phyloP scores from a whole-genome alignment of 2,797 vertebrate genomes.

The Micrastur ruficollis region DNA sequence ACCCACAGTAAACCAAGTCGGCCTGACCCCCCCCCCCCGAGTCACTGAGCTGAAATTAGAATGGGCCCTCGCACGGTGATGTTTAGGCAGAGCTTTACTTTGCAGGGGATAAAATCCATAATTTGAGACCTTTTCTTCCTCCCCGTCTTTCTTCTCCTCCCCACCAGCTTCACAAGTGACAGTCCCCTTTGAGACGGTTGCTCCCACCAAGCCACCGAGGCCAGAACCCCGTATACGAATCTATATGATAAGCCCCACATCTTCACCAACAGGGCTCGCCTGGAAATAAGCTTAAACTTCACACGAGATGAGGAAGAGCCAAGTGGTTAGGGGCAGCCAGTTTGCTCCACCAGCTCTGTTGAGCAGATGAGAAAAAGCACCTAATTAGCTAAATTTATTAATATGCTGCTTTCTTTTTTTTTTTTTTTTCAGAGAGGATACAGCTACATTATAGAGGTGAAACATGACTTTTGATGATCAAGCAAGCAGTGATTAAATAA shows the following conservation, averaged over 20 bases:
- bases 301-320: neutral
- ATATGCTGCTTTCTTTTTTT: slow-evolving; percentile 15
- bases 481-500: slow-evolving; percentile 77
- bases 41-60: neutral
- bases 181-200: neutral
- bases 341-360: slow-evolving; percentile 46
- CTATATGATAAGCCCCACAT: neutral
- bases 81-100: neutral
- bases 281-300: neutral
- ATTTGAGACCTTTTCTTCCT: neutral
- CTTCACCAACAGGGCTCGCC: neutral
- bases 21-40: neutral
- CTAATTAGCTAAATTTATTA: slow-evolving; percentile 69
- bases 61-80: accelerated
- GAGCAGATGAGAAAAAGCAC: slow-evolving; percentile 44
- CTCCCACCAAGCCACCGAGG: neutral
- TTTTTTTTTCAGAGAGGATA: slow-evolving; percentile 40
- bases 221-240: neutral
- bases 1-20: accelerated
- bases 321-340: neutral
- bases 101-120: neutral
- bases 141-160: neutral
- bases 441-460: slow-evolving; percentile 66
- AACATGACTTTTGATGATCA: slow-evolving; percentile 76
- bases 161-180: neutral